Evolutionary conservation across 1,140 invertebrate genomes (phyloP), one percentile per base, ranked within the genome.

Genomic region (Papilio aristodemus): DNA sequence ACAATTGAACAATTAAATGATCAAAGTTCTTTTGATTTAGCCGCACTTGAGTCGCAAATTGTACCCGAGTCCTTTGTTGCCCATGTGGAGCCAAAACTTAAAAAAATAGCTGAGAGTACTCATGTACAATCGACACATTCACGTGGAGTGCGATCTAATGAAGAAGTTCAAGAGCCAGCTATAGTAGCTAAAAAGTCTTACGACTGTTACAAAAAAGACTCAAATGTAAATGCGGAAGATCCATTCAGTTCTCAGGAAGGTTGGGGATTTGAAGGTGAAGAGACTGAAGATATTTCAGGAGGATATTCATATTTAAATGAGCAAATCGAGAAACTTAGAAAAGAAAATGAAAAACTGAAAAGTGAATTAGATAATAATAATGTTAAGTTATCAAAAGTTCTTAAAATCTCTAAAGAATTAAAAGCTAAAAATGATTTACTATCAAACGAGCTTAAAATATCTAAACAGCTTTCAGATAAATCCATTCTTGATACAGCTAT

Each of bases 341-440:
- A 80, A 71, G 76, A 85, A 58, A 92, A 92, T 71, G 76, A 84
- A 14, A 74, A 73, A 37, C 71, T 92, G 5, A 79, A 91, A n/a
- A 89, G 93, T 22, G 94, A 95, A 57, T 89, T 94, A 7, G 92
- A 93, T 69, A 85, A 92, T 4, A 85, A 92, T 32, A 95, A 96
- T 78, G 76, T 93, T 0, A 95, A 95, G 75, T 93, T 93, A 25
- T 91, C 92, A 7, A 96, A 96, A 89, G 92, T 95, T 13, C 87
- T 96, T 70, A 96, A 94, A 76, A 96, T 96, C 83, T 81, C 96
- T 1, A 96, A 96, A 78, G 95, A 96, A 79, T 93, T 95, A 68
- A 95, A 96, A 85, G 66, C 89, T 3, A 93, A 93, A 77, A 93
- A 94, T 78, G 94, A 95, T n/a, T 87, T 92, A 74, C 78, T 95